Base-by-base conservation (phyloP, 2,888 invertebrate genomes). In the Synergus laeviventris region DNA sequence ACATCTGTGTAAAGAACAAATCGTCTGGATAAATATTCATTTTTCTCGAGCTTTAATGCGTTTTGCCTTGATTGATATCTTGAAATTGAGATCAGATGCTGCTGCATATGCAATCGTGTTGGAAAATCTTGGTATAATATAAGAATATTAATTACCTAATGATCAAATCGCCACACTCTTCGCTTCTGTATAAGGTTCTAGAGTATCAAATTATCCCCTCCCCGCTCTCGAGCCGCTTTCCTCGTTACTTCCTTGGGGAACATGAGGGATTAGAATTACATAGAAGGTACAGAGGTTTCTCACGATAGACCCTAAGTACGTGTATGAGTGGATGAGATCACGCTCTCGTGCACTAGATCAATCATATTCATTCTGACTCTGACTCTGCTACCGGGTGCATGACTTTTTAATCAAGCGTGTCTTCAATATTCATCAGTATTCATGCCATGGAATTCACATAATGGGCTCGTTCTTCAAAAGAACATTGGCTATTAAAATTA, bases 121-220 rank as follows among this genome's bases (percentile, higher is more conserved):
- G 59, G 76, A 60, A 76, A 66, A 78, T 64, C 59, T 49, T 49
- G 38, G 12, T 56, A 16, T 21, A 56, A 39, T 54, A 16, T 21
- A 56, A 39, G 76, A 76, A 75, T 70, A 70, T 70, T 70, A 73
- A 78, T 73, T 76, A 64, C 64, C 38, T 62, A 62, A 70, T 36
- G 36, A 21, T 18, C 4, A 21, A 61, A 62, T 62, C 31, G n/a
- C 49, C 62, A 31, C 75, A 60, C 54, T 61, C 36, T 73, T 70
- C 14, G 60, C 11, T 79, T 77, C 77, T 75, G 12, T 73, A 62
- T 59, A 39, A 66, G 77, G 45, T 14, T 66, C 54, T 39, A 24
- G 24, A 16, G 31, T 21, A 49, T 45, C 24, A 66, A 31, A 66
- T 45, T 45, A 31, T 45, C 66, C 21, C 24, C 16, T 45, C 45